A percentile compares a stretch with the other conserved stretches of the same genome.
These are phyloP conservation scores for Riparia riparia DNA, from an alignment of 2,113 vertebrate species.

Conservation along the genomic window DNA sequence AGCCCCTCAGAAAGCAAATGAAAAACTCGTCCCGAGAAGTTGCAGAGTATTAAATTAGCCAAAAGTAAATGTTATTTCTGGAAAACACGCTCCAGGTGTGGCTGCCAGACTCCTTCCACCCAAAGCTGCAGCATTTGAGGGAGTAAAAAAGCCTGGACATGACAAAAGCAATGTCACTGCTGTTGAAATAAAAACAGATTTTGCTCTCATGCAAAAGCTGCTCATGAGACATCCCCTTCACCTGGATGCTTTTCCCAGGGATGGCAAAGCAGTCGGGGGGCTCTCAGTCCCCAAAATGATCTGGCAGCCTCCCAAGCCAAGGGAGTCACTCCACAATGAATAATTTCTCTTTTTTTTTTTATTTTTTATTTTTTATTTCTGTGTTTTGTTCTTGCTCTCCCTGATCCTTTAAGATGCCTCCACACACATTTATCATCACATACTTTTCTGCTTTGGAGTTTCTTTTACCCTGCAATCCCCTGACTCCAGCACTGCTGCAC, in stretches of 20 bases:
- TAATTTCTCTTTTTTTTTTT: not conserved
- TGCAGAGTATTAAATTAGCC: not conserved
- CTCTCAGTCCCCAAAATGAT: not conserved
- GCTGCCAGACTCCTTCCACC: not conserved
- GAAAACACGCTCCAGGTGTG: not conserved
- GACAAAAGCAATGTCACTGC: not conserved
- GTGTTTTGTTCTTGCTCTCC: not conserved
- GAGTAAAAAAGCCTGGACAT: not conserved
- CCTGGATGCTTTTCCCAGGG: not conserved
- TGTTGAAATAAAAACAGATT: not conserved
- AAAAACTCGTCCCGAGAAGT: not conserved
- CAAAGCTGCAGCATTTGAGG: not conserved
- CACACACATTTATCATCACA: not conserved
- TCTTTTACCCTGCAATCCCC: not conserved
- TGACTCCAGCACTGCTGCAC: not conserved
- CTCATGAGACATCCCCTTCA: not conserved
- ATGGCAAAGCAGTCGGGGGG: not conserved
- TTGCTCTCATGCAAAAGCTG: not conserved
- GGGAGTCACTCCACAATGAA: not conserved
- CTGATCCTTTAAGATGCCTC: not conserved
- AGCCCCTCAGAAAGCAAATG: not conserved
- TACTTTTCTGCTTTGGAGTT: not conserved
- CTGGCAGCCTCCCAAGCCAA: not conserved
- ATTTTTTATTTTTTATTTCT: not conserved
- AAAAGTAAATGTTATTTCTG: constrained; percentile 6